Evolutionary conservation across 2,797 vertebrate species (phyloP).

Genomic region (Hipposideros larvatus): DNA sequence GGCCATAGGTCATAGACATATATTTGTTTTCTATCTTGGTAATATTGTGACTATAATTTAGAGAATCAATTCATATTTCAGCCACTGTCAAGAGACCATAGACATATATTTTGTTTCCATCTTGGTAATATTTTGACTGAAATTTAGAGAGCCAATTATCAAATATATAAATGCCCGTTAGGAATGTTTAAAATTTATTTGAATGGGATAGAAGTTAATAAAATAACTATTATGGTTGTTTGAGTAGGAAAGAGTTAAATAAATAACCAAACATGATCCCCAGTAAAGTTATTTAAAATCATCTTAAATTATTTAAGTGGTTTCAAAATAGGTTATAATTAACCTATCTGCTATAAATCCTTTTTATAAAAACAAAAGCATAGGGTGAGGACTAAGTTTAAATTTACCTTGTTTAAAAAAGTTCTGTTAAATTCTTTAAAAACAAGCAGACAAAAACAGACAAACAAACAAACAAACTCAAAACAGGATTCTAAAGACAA

Average conservation of each 20-base stretch:
- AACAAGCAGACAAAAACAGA: neutral
- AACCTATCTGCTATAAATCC: neutral
- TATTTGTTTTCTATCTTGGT: slow-evolving; percentile 6
- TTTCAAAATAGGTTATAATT: slow-evolving; percentile 46
- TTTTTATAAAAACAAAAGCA: neutral
- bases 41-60: slow-evolving; percentile 25
- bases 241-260: slow-evolving; percentile 16
- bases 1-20: neutral
- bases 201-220: neutral
- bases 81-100: neutral
- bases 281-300: slow-evolving; percentile 14
- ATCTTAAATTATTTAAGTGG: neutral
- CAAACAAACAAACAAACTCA: neutral
- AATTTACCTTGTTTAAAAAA: neutral
- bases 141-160: neutral
- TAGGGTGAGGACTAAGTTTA: neutral
- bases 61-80: neutral
- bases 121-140: neutral
- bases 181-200: slow-evolving; percentile 50
- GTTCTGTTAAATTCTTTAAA: neutral
- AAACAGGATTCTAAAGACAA: neutral
- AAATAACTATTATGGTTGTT: neutral
- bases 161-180: neutral
- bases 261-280: neutral
- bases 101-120: slow-evolving; percentile 2